phyloP scores from a whole-genome alignment of 2,797 vertebrate genomes.

The Todus mexicanus region DNA sequence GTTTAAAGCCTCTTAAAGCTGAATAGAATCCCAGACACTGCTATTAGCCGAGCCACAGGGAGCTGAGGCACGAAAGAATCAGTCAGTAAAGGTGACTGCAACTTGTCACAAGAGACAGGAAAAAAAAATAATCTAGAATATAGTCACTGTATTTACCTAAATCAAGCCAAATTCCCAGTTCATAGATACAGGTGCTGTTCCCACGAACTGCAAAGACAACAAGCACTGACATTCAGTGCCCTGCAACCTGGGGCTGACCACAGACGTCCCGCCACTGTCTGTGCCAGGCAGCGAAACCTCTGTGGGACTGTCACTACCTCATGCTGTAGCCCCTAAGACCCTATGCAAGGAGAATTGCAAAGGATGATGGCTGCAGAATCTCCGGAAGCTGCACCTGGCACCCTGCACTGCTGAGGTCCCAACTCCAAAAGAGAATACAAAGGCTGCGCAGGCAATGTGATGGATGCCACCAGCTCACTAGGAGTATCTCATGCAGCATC shows the following conservation, averaged over 20 bases:
- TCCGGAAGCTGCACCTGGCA: neutral
- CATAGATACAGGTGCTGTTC: neutral
- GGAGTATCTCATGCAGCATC: neutral
- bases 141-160: neutral
- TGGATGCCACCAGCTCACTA: neutral
- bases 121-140: neutral
- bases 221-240: neutral
- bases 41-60: neutral
- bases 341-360: neutral
- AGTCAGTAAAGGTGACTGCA: neutral
- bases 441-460: accelerated
- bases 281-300: neutral
- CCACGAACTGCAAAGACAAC: neutral
- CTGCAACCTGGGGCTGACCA: neutral
- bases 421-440: neutral
- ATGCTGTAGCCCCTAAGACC: neutral
- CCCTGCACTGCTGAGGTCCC: neutral
- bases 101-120: neutral
- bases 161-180: neutral
- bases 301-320: neutral
- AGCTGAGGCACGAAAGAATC: neutral
- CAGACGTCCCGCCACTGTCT: accelerated
- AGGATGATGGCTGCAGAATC: neutral
- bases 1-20: constrained; percentile 21
- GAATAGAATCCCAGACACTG: neutral